A percentile compares a stretch with the other conserved stretches of the same genome.
Evolutionary conservation across 2,113 vertebrate species (phyloP).

Genomic region (Patagioenas fasciata): DNA sequence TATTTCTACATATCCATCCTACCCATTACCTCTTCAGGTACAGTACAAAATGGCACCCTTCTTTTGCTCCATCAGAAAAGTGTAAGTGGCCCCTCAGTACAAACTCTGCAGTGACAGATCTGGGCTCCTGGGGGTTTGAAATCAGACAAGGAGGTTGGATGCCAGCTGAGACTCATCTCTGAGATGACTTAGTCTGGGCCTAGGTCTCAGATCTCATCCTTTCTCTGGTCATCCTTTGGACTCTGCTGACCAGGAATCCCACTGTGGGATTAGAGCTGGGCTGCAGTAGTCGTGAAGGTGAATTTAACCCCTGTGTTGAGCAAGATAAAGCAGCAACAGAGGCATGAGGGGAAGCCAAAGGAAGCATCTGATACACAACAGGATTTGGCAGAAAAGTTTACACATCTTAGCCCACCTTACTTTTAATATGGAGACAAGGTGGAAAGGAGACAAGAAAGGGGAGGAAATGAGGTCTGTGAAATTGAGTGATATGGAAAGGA

Average conservation of each 20-base stretch:
- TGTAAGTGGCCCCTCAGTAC: background rate
- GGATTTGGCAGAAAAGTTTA: background rate
- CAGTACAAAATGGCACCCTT: background rate
- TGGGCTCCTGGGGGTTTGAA: background rate
- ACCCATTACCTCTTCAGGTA: slow-evolving; percentile 89
- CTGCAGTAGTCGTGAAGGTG: background rate
- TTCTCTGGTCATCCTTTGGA: background rate
- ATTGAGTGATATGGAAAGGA: background rate
- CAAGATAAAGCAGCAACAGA: background rate
- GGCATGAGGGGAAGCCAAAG: background rate
- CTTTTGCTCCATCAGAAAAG: background rate
- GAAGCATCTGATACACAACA: background rate
- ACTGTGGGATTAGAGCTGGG: background rate
- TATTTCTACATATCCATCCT: slow-evolving; percentile 85
- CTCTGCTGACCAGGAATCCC: background rate
- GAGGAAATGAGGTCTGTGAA: background rate
- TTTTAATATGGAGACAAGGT: background rate
- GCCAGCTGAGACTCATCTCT: background rate
- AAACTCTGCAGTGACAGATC: background rate
- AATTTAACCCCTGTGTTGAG: background rate
- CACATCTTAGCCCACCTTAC: background rate
- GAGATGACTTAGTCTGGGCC: background rate
- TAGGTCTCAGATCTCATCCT: background rate
- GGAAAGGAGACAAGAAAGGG: background rate
- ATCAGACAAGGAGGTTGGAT: background rate